Percentiles rank a stretch among this genome's conserved stretches.
phyloP scores from a whole-genome alignment of 1,140 invertebrate species.

The Scylla paramamosain region DNA sequence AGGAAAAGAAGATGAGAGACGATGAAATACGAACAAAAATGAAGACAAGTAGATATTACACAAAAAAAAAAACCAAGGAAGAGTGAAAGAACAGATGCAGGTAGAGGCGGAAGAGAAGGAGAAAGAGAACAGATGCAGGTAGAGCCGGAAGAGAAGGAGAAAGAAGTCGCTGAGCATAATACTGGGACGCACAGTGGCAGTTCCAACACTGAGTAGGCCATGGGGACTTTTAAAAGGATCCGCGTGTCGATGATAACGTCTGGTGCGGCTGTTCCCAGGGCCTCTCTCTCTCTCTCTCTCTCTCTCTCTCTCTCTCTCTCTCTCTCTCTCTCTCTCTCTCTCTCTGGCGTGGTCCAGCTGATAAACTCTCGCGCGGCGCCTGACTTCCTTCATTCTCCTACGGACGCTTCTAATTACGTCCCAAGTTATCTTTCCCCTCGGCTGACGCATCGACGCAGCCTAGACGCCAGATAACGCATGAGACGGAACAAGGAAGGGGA shows the following conservation, averaged over 20 bases:
- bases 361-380: background rate
- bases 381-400: conserved; percentile 2
- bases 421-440: background rate
- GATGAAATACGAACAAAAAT: too few species aligned
- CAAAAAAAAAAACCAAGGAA: too few species aligned
- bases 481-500: background rate
- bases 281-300: conserved; percentile 9
- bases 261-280: background rate
- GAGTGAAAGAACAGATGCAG: background rate
- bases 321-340: conserved; percentile 16
- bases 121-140: background rate
- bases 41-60: too few species aligned
- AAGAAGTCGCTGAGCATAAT: background rate
- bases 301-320: conserved; percentile 4
- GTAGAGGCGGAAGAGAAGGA: background rate
- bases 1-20: too few species aligned
- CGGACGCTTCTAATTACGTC: background rate
- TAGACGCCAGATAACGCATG: background rate
- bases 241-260: background rate
- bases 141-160: background rate
- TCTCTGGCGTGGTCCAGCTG: background rate
- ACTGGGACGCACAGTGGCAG: background rate
- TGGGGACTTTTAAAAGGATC: background rate
- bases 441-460: background rate
- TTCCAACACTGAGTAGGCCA: background rate